Percentiles rank a stretch among this genome's conserved stretches.
Evolutionary conservation across 64 coral and sea anemone genomes (phyloP).

Genomic region (Trachythela sp.): DNA sequence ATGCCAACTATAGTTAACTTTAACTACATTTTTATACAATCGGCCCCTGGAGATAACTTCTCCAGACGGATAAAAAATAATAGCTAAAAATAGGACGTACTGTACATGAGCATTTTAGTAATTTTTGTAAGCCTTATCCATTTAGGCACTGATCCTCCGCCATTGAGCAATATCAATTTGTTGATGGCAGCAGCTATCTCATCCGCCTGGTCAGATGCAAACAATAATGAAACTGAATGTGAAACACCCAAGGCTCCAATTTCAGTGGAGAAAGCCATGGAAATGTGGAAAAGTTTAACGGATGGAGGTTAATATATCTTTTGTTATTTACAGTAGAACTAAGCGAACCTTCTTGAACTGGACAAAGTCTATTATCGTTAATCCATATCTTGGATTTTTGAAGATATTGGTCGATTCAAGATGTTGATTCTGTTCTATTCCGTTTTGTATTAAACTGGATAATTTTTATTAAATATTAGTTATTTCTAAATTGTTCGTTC

Average conservation of each 20-base stretch:
- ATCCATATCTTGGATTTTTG: too few species aligned
- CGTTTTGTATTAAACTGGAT: too few species aligned
- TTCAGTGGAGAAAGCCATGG: not conserved
- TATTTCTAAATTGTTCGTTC: too few species aligned
- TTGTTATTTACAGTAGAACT: not conserved
- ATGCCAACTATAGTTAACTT: too few species aligned
- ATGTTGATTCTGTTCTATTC: too few species aligned
- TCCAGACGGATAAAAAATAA: too few species aligned
- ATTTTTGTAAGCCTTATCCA: not conserved
- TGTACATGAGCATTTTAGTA: not conserved
- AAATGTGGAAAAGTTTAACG: not conserved
- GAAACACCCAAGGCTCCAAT: conserved; percentile 6
- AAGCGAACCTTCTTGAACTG: too few species aligned
- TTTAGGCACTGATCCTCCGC: not conserved
- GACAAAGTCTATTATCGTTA: too few species aligned
- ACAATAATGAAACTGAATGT: not conserved
- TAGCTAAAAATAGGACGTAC: not conserved
- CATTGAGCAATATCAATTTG: not conserved
- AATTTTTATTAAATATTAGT: too few species aligned
- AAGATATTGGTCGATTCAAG: too few species aligned
- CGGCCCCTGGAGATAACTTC: too few species aligned
- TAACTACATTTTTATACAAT: too few species aligned
- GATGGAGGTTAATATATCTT: not conserved
- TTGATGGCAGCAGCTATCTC: conserved; percentile 5
- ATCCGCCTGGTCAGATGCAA: not conserved